Evolutionary conservation across 2,888 invertebrate species (phyloP).

Genomic region (Stramonita haemastoma): DNA sequence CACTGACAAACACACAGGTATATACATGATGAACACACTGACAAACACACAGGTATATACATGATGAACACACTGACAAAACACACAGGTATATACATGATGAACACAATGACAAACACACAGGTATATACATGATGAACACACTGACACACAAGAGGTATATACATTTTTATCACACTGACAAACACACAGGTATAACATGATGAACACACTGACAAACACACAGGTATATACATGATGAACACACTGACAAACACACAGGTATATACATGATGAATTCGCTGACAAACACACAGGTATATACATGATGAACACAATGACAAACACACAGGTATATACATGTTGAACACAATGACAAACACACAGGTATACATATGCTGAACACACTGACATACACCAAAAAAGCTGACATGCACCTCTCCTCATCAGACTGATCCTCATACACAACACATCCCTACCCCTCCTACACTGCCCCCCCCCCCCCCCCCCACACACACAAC

Average conservation of each 20-base stretch:
- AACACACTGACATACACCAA: background rate
- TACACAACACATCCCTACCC: background rate
- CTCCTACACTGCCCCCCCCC: too few relatives aligned
- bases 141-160: background rate
- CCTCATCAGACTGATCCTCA: background rate
- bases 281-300: background rate
- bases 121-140: background rate
- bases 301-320: background rate
- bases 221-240: too few relatives aligned
- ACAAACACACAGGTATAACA: background rate
- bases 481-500: constrained; percentile 11
- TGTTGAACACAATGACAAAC: background rate
- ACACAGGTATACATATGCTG: background rate
- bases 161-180: background rate
- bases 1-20: constrained; percentile 62
- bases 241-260: background rate
- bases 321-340: background rate
- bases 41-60: too few relatives aligned
- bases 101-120: constrained; percentile 6
- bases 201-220: too few relatives aligned
- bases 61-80: background rate
- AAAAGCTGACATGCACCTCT: too few relatives aligned
- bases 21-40: background rate
- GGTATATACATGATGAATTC: background rate
- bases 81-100: too few relatives aligned